Conservation (phyloP, 2,113 vertebrate species). For the Colaptes auratus region DNA sequence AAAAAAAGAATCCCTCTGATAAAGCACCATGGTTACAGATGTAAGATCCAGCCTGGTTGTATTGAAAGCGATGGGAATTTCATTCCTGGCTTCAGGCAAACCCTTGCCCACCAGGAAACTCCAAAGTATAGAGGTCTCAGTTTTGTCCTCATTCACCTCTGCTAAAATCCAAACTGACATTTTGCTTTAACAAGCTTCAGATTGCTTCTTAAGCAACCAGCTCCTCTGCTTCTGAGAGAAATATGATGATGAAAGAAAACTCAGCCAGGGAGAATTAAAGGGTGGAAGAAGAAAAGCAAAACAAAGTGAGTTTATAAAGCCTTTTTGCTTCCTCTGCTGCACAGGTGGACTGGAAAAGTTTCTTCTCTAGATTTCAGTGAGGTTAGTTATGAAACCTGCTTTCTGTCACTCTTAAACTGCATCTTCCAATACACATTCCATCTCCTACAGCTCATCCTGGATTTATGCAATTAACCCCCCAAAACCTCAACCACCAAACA, state of each 20-base stretch:
- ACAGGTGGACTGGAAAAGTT: not conserved
- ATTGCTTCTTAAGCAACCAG: not conserved
- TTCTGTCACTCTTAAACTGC: slow-evolving; percentile 17
- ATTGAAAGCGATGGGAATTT: not conserved
- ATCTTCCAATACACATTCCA: slow-evolving; percentile 10
- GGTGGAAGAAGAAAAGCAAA: slow-evolving; percentile 1
- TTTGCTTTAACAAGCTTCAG: not conserved
- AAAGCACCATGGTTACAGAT: not conserved
- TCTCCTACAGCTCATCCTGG: slow-evolving; percentile 31
- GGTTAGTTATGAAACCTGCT: slow-evolving; percentile 17
- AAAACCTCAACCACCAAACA: not conserved
- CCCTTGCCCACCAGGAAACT: not conserved
- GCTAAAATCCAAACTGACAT: not conserved
- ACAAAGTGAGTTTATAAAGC: not conserved
- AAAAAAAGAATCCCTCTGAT: not conserved
- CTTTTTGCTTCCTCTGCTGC: not conserved
- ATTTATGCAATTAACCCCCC: not conserved
- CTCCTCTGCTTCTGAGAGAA: not conserved
- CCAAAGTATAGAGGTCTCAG: not conserved
- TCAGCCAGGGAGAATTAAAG: not conserved
- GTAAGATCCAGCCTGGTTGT: not conserved
- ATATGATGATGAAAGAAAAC: not conserved
- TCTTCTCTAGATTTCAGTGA: slow-evolving; percentile 1
- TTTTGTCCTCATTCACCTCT: not conserved
- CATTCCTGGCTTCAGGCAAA: not conserved